Evolutionary conservation across 92 coral and sea anemone genomes (phyloP).

Genomic region (Parazoanthus atlanticus): DNA sequence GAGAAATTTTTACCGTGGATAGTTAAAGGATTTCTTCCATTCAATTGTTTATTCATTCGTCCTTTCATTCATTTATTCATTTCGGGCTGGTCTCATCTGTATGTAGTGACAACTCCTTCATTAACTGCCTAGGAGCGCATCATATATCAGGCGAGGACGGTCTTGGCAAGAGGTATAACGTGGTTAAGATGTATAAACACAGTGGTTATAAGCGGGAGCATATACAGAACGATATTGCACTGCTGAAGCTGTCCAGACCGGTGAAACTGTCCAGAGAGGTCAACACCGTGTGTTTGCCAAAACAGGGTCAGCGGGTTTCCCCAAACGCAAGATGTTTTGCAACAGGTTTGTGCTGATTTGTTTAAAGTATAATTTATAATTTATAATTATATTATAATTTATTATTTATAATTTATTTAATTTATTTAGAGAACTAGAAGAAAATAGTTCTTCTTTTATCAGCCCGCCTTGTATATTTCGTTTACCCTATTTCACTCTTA

Average conservation of each 20-base stretch:
- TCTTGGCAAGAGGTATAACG: conserved; percentile 10
- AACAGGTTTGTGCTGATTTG: conserved; percentile 4
- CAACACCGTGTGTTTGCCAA: conserved; percentile 22
- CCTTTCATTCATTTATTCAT: no score
- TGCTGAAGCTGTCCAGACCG: conserved; percentile 13
- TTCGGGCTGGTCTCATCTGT: not conserved
- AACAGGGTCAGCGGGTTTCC: conserved; percentile 22
- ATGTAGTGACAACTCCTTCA: no score
- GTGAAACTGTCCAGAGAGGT: conserved; percentile 13
- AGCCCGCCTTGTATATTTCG: no score
- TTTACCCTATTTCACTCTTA: no score
- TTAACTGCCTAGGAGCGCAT: not conserved
- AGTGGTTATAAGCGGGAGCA: conserved; percentile 6
- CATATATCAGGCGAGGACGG: conserved; percentile 13
- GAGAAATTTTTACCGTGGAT: no score
- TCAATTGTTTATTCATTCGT: no score
- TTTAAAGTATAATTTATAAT: no score
- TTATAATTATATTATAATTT: no score
- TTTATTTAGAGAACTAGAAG: no score
- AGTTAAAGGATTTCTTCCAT: no score
- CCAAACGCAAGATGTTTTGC: conserved; percentile 22
- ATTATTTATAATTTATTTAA: no score
- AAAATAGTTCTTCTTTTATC: no score
- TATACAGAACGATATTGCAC: conserved; percentile 20
- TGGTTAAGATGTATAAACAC: conserved; percentile 8